Evolutionary conservation across 2,888 invertebrate species (phyloP).

Genomic region (Neria commutata): DNA sequence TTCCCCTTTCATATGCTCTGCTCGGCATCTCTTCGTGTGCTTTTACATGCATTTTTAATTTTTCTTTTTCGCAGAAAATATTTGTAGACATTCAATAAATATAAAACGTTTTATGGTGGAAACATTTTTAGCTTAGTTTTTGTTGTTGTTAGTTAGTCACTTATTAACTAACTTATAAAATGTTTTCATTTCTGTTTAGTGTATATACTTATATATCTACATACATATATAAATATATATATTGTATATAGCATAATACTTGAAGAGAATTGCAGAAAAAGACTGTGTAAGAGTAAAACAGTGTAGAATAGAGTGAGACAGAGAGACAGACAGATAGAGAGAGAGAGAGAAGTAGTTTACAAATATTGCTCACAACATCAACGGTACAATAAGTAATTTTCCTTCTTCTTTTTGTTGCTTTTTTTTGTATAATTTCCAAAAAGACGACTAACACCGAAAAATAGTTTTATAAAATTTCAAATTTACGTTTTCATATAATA

Average conservation of each 20-base stretch:
- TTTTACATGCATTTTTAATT: too few relatives aligned
- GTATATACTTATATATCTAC: conserved; percentile 16
- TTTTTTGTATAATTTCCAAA: conserved; percentile 56
- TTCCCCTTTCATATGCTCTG: conserved; percentile 24
- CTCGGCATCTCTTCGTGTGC: conserved; percentile 23
- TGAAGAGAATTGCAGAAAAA: conserved; percentile 26
- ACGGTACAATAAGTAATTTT: conserved; percentile 55
- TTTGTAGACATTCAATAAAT: conserved; percentile 52
- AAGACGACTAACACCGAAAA: conserved; percentile 63
- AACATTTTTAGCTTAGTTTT: conserved; percentile 29
- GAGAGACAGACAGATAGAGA: conserved; percentile 27
- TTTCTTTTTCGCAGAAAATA: conserved; percentile 37
- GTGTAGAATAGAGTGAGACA: not conserved
- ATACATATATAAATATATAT: conserved; percentile 10
- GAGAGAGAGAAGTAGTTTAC: conserved; percentile 39
- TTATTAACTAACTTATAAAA: too few relatives aligned
- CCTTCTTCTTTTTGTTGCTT: conserved; percentile 31
- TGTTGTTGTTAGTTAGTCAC: conserved; percentile 8
- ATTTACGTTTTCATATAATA: conserved; percentile 34
- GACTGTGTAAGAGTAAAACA: conserved; percentile 13
- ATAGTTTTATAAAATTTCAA: conserved; percentile 52
- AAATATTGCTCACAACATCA: conserved; percentile 60
- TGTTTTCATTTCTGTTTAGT: conserved; percentile 13
- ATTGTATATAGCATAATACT: conserved; percentile 19
- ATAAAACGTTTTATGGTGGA: conserved; percentile 40